Evolutionary conservation across 2,888 invertebrate genomes (phyloP).

Genomic region (Epinotia ramella): DNA sequence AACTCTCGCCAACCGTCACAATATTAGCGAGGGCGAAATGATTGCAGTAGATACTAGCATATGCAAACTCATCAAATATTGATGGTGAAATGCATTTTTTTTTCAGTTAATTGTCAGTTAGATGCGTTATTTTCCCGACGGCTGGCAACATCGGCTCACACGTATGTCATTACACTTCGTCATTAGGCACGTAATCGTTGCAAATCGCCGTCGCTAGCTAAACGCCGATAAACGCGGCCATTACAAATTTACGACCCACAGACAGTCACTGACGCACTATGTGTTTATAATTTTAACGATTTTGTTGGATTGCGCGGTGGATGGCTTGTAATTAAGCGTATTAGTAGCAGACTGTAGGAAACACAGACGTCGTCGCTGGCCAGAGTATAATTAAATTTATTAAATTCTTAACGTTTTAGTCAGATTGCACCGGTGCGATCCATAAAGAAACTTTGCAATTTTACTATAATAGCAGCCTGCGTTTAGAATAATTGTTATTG

Average conservation of each 20-base stretch:
- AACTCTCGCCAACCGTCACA: neutral
- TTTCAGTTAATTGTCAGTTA: slow-evolving; percentile 12
- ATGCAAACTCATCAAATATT: neutral
- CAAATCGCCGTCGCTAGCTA: slow-evolving; percentile 72
- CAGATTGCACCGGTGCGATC: slow-evolving; percentile 11
- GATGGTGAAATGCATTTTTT: neutral
- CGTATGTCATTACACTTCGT: slow-evolving; percentile 66
- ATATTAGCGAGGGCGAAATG: neutral
- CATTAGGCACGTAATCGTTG: slow-evolving; percentile 69
- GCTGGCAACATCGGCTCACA: slow-evolving; percentile 41
- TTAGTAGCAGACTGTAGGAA: slow-evolving; percentile 9
- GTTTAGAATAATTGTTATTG: slow-evolving; percentile 19
- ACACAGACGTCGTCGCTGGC: slow-evolving; percentile 16
- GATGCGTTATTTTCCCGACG: slow-evolving; percentile 6
- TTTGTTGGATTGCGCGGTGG: slow-evolving; percentile 45
- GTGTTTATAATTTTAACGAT: slow-evolving; percentile 53
- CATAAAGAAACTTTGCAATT: slow-evolving; percentile 11
- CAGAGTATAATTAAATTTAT: neutral
- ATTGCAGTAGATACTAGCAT: neutral
- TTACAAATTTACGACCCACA: slow-evolving; percentile 65
- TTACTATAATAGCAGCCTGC: neutral
- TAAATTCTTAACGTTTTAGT: slow-evolving; percentile 22
- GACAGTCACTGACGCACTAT: slow-evolving; percentile 54
- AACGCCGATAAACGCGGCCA: slow-evolving; percentile 76
- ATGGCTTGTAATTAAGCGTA: slow-evolving; percentile 30